A percentile compares a stretch with the other conserved stretches of the same genome.
These are phyloP conservation scores for Aplysia californica DNA, from an alignment of 1,140 invertebrate species.

Conservation along the genomic window DNA sequence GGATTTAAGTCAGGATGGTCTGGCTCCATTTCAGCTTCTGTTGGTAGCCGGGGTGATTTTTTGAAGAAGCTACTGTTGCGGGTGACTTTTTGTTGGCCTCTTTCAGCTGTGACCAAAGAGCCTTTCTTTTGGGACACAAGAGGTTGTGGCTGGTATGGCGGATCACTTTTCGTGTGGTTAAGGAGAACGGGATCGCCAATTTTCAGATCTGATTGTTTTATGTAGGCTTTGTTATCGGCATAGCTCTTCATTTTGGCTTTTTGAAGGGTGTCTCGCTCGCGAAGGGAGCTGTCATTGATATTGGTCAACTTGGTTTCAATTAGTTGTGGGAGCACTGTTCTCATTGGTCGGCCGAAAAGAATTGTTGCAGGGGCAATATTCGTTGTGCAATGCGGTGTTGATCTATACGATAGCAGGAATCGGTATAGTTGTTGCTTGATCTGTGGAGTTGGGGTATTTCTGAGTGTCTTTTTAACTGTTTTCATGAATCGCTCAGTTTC, in stretches of 20 bases:
- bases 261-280: background rate
- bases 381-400: constrained; percentile 41
- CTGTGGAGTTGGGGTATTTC: constrained; percentile 37
- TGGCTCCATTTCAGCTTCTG: background rate
- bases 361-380: constrained; percentile 28
- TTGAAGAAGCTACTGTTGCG: constrained; percentile 30
- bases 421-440: constrained; percentile 40
- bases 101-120: constrained; percentile 10
- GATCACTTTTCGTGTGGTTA: constrained; percentile 1
- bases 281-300: background rate
- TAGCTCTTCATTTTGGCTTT: constrained; percentile 13
- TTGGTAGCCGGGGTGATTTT: constrained; percentile 11
- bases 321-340: constrained; percentile 1
- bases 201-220: constrained; percentile 5
- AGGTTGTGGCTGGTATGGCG: background rate
- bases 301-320: background rate
- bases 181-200: constrained; percentile 17
- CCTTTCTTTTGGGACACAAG: background rate
- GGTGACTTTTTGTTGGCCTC: background rate
- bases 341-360: constrained; percentile 32
- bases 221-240: constrained; percentile 16
- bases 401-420: constrained; percentile 39
- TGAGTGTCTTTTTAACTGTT: no score
- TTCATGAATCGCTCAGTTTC: constrained; percentile 45
- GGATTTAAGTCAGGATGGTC: no score